phyloP scores from a whole-genome alignment of 2,113 vertebrate genomes.

The Oncorhynchus tshawytscha region DNA sequence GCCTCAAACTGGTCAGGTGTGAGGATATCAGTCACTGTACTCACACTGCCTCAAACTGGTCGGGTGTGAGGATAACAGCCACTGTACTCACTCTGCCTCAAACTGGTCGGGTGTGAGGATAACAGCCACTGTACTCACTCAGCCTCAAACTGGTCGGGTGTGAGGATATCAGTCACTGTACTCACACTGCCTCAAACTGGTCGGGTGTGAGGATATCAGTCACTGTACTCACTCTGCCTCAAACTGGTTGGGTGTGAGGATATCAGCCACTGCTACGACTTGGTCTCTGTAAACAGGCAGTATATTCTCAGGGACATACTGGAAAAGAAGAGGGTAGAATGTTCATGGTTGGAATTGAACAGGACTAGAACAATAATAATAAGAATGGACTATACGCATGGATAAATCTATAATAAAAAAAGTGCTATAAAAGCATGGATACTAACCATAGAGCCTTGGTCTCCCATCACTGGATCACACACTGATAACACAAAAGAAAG shows the following conservation, averaged over 20 bases:
- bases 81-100: background rate
- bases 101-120: no score
- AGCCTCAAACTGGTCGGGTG: no score
- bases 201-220: background rate
- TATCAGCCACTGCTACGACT: slow-evolving; percentile 72
- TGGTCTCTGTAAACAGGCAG: slow-evolving; percentile 90
- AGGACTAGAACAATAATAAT: no score
- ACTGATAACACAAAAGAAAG: slow-evolving; percentile 64
- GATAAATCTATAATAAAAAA: background rate
- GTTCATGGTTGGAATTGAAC: background rate
- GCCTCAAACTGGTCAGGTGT: no score
- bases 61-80: no score
- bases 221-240: background rate
- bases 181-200: no score
- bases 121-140: no score
- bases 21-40: no score
- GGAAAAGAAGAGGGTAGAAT: background rate
- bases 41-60: no score
- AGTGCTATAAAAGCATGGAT: background rate
- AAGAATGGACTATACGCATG: background rate
- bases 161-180: no score
- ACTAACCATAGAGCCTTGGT: slow-evolving; percentile 93
- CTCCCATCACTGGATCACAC: slow-evolving; percentile 95
- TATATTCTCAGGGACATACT: slow-evolving; percentile 93
- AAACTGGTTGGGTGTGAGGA: no score